phyloP scores from a whole-genome alignment of 2,113 vertebrate genomes.

The Ceyx melanurus region DNA sequence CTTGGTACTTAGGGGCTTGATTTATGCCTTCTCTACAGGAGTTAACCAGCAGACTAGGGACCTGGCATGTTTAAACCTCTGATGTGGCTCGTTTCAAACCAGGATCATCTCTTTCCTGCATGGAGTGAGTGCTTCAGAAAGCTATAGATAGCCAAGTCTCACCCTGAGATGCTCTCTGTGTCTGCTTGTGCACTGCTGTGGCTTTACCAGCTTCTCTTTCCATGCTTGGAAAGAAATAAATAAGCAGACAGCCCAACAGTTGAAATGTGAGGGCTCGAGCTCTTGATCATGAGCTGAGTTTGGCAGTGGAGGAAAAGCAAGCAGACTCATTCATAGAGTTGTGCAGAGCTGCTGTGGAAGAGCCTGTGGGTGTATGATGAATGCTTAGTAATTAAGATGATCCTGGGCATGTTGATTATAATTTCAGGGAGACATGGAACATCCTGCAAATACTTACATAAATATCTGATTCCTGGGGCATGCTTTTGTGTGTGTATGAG shows the following conservation, averaged over 20 bases:
- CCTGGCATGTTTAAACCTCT: not conserved
- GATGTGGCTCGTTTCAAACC: not conserved
- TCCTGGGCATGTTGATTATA: slow-evolving; percentile 26
- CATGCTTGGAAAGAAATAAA: not conserved
- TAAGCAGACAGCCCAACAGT: not conserved
- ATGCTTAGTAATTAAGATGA: slow-evolving; percentile 49
- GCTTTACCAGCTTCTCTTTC: not conserved
- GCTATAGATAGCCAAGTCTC: not conserved
- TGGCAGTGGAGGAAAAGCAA: not conserved
- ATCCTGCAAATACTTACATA: slow-evolving; percentile 46
- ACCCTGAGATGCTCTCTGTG: not conserved
- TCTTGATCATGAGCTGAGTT: not conserved
- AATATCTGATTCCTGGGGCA: slow-evolving; percentile 30
- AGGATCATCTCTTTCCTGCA: not conserved
- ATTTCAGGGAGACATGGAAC: slow-evolving; percentile 25
- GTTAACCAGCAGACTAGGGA: not conserved
- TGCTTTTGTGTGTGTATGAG: not conserved
- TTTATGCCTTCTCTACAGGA: not conserved
- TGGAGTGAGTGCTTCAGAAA: not conserved
- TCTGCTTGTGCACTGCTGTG: not conserved
- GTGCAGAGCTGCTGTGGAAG: not conserved
- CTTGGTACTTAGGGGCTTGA: not conserved
- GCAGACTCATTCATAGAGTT: slow-evolving; percentile 7
- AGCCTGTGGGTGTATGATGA: slow-evolving; percentile 20
- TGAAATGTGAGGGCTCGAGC: not conserved